A percentile compares a stretch with the other conserved stretches of the same genome.
Conservation (phyloP, 2,888 invertebrate species). For the Himalopsyche kuldschensis region DNA sequence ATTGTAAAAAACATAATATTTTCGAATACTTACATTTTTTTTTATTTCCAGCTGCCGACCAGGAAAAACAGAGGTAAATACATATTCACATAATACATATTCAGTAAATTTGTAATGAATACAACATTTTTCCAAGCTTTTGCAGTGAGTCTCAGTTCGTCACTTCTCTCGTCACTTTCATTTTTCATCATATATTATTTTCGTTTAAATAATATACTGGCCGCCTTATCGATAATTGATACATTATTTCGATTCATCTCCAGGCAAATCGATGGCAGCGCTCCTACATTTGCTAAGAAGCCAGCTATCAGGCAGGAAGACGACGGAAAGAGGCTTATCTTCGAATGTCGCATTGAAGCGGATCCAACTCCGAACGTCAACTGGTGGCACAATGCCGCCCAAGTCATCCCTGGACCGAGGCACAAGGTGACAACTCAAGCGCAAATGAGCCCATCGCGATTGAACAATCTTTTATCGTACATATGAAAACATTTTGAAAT, state of each 20-base stretch:
- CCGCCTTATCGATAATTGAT: no score
- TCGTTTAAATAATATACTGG: background rate
- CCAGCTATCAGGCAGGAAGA: conserved; percentile 97
- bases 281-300: conserved; percentile 97
- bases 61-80: conserved; percentile 93
- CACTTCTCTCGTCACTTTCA: no score
- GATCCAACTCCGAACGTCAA: conserved; percentile 86
- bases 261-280: conserved; percentile 97
- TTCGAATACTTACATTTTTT: conserved; percentile 27
- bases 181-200: no score
- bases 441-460: no score
- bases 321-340: conserved; percentile 89
- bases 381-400: conserved; percentile 87
- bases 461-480: no score
- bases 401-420: conserved; percentile 79
- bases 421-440: conserved; percentile 69
- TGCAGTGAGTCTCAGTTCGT: background rate
- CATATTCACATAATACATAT: no score
- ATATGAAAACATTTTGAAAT: no score
- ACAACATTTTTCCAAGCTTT: background rate
- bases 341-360: conserved; percentile 93
- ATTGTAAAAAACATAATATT: background rate
- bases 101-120: no score
- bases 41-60: conserved; percentile 85
- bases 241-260: conserved; percentile 42